Base-by-base conservation (phyloP, 1,140 invertebrate genomes). In the Nasonia giraulti region DNA sequence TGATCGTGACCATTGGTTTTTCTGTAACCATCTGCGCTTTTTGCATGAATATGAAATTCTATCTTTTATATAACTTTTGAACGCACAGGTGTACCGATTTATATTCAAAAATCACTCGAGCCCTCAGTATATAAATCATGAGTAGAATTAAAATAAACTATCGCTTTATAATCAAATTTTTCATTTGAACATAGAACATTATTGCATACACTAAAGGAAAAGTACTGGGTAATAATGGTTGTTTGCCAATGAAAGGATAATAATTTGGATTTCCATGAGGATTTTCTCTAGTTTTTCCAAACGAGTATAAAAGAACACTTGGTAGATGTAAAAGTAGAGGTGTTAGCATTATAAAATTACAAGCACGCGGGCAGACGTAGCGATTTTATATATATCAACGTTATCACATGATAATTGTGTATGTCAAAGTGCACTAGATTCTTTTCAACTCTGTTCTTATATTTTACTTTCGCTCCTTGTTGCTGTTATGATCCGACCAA, bases 311-410 rank as follows among this genome's bases (percentile, higher is more conserved):
- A 62, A 20, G 17, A 62, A 62, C 55, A 62, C 20, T 62, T 20
- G 0, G 17, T 62, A 62, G 14, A 20, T 62, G 55, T 62, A 62
- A 62, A 62, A 62, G 55, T 62, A 62, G 7, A 62, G 17, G 7
- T 62, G 55, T 62, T 62, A 62, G 55, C 17, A 20, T 62, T 62
- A 62, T 62, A 62, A 62, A 62, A 20, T 62, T 62, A 62, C 55
- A n/a, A 62, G 10, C 12, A 71, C 68, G 23, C 68, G 68, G 31
- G 27, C 27, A 17, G 23, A 71, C 3, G 10, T 71, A 27, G 68
- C 23, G 8, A 71, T 31, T 71, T 71, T 71, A 71, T 71, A 71
- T 71, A 71, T n/a, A 71, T 71, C 2, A 71, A 71, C 27, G 68
- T 71, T 71, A 71, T 27, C 7, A 71, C 8, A 31, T 71, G 31